phyloP scores from a whole-genome alignment of 2,888 invertebrate genomes.

The Atrina japonica region DNA sequence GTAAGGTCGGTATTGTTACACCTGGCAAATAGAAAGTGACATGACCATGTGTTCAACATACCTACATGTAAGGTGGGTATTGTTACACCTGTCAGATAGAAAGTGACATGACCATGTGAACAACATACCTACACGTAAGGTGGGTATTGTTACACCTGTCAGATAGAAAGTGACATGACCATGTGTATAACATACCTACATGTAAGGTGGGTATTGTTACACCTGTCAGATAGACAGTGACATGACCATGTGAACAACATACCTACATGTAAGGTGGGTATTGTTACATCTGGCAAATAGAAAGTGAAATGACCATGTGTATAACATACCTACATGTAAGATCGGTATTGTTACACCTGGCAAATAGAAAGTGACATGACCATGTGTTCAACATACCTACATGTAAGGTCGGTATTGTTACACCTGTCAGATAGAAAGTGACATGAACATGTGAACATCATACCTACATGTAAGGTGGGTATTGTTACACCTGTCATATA shows the following conservation, averaged over 20 bases:
- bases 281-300: too few species aligned
- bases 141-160: conserved; percentile 93
- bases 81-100: conserved; percentile 90
- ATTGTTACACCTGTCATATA: too few species aligned
- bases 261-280: conserved; percentile 94
- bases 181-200: conserved; percentile 94
- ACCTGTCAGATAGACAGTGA: too few species aligned
- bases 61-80: conserved; percentile 94
- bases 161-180: too few species aligned
- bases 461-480: too few species aligned
- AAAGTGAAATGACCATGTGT: too few species aligned
- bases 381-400: conserved; percentile 95
- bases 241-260: conserved; percentile 96
- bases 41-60: conserved; percentile 95
- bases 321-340: too few species aligned
- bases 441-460: too few species aligned
- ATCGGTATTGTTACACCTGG: too few species aligned
- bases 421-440: too few species aligned
- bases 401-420: conserved; percentile 93
- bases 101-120: conserved; percentile 95
- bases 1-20: conserved; percentile 93
- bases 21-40: too few species aligned
- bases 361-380: too few species aligned
- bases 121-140: conserved; percentile 95
- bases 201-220: conserved; percentile 94